Percentiles rank a stretch among this genome's conserved stretches.
Evolutionary conservation across 2,113 vertebrate species (phyloP).

Genomic region (Cyphomyrus plagiostoma): DNA sequence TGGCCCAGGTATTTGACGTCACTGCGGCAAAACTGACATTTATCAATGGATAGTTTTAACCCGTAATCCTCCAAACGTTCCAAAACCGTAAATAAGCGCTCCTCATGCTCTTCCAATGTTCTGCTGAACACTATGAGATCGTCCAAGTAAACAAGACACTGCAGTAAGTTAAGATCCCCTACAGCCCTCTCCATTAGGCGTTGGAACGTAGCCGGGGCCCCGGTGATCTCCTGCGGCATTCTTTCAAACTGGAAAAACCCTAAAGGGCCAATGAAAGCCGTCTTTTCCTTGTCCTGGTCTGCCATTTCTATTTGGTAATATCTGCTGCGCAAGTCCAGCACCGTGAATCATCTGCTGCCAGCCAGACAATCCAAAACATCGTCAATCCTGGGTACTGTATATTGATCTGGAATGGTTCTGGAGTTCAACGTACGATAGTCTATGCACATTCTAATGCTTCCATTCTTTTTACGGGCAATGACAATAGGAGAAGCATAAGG

Average conservation of each 20-base stretch:
- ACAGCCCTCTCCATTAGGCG: too few relatives aligned
- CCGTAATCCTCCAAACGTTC: background rate
- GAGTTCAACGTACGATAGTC: background rate
- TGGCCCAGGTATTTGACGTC: background rate
- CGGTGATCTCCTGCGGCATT: too few relatives aligned
- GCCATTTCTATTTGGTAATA: slow-evolving; percentile 29
- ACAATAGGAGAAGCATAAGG: background rate
- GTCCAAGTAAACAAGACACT: slow-evolving; percentile 21
- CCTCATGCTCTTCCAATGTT: background rate
- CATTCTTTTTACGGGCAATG: background rate
- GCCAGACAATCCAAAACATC: slow-evolving; percentile 15
- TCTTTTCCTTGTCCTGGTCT: slow-evolving; percentile 21
- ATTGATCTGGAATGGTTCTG: background rate
- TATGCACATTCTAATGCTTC: background rate
- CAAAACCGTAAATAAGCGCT: background rate
- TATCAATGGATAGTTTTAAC: background rate
- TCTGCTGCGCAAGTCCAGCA: slow-evolving; percentile 21
- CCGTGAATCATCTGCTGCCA: slow-evolving; percentile 26
- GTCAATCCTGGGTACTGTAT: background rate
- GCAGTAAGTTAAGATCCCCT: background rate
- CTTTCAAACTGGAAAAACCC: background rate
- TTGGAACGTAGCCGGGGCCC: too few relatives aligned
- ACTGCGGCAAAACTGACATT: background rate
- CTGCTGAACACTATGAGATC: slow-evolving; percentile 19
- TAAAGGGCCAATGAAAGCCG: slow-evolving; percentile 3